Evolutionary conservation across 1,140 invertebrate species (phyloP).

Genomic region (Polypedilum pembai): DNA sequence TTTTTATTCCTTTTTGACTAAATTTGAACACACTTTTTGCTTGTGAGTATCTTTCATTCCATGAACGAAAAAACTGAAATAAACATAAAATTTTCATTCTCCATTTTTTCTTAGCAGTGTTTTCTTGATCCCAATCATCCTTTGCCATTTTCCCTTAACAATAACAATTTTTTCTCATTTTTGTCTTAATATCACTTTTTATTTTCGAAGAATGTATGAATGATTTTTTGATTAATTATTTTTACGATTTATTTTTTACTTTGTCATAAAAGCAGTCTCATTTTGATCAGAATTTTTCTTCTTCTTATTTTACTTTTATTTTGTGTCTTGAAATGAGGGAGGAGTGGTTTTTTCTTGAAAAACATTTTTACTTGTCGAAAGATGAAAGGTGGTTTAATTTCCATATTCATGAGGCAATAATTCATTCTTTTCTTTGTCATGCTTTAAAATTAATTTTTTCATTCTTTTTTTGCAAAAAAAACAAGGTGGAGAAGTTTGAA

Average conservation of each 20-base stretch:
- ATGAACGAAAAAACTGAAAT: too few relatives aligned
- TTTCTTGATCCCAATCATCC: slow-evolving; percentile 16
- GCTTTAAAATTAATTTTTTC: background rate
- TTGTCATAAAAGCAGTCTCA: slow-evolving; percentile 17
- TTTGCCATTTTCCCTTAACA: background rate
- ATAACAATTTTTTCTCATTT: slow-evolving; percentile 8
- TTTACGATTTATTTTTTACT: slow-evolving; percentile 7
- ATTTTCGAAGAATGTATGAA: background rate
- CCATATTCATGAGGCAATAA: slow-evolving; percentile 17
- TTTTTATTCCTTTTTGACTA: background rate
- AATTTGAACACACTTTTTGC: background rate
- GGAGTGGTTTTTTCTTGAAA: background rate
- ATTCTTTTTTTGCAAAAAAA: background rate
- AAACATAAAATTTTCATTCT: slow-evolving; percentile 4
- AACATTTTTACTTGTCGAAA: slow-evolving; percentile 5
- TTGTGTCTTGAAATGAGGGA: background rate
- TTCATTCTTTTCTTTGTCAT: background rate
- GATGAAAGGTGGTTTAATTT: slow-evolving; percentile 18
- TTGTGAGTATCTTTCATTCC: slow-evolving; percentile 14
- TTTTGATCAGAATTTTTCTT: slow-evolving; percentile 12
- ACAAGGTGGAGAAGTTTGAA: too few relatives aligned
- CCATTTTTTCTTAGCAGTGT: background rate
- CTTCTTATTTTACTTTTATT: background rate
- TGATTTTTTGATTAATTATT: background rate
- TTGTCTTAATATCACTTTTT: slow-evolving; percentile 14